Conservation (phyloP, 2,888 invertebrate species). For the Chrysodeixis includens region DNA sequence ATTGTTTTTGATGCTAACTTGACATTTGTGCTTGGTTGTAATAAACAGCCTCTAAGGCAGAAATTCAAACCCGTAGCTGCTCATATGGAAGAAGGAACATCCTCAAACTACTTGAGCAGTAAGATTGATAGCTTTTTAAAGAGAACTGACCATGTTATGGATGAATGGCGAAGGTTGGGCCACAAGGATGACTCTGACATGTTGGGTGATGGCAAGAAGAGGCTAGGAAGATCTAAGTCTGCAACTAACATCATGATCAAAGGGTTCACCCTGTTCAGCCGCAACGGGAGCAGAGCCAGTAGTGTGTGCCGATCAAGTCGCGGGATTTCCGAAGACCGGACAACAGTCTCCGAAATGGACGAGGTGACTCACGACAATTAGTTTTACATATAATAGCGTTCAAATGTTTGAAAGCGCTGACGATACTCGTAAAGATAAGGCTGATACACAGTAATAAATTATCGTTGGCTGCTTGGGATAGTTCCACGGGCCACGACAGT, state of each 20-base stretch:
- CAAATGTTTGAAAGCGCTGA: slow-evolving; percentile 60
- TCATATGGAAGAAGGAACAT: slow-evolving; percentile 93
- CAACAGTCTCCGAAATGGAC: slow-evolving; percentile 91
- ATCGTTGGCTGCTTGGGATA: slow-evolving; percentile 66
- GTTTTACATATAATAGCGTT: slow-evolving; percentile 57
- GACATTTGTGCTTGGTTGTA: slow-evolving; percentile 93
- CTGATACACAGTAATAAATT: slow-evolving; percentile 75
- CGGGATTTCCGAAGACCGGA: slow-evolving; percentile 90
- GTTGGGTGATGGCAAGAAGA: slow-evolving; percentile 76
- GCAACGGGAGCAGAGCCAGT: slow-evolving; percentile 88
- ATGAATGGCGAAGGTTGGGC: slow-evolving; percentile 94
- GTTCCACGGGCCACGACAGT: slow-evolving; percentile 58
- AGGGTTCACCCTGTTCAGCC: slow-evolving; percentile 92
- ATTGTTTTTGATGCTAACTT: slow-evolving; percentile 95
- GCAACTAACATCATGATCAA: slow-evolving; percentile 95
- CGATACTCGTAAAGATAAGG: slow-evolving; percentile 66
- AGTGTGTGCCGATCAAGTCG: slow-evolving; percentile 86
- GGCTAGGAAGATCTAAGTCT: slow-evolving; percentile 91
- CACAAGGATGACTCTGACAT: slow-evolving; percentile 88
- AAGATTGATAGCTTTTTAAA: slow-evolving; percentile 95
- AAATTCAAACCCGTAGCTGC: slow-evolving; percentile 93
- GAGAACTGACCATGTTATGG: slow-evolving; percentile 96
- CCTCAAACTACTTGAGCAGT: slow-evolving; percentile 92
- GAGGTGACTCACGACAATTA: slow-evolving; percentile 87
- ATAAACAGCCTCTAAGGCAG: slow-evolving; percentile 92